Evolutionary conservation across 1,140 invertebrate species (phyloP).

Genomic region (Campodea augens): DNA sequence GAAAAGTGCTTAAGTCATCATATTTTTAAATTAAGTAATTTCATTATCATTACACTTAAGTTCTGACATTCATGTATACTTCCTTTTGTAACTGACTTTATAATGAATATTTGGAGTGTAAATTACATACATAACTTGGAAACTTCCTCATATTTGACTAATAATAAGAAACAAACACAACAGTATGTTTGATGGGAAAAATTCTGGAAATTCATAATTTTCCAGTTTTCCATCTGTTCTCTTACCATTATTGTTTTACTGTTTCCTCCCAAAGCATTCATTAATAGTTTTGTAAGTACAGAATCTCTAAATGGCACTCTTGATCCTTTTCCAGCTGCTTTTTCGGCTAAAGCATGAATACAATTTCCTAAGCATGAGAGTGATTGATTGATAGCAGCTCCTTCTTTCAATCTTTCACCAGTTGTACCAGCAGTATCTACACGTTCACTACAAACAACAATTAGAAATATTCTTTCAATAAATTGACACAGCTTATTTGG

Average conservation of each 20-base stretch:
- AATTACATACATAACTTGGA: too few species aligned
- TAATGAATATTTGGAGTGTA: too few species aligned
- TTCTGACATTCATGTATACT: too few species aligned
- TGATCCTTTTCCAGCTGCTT: slow-evolving; percentile 14
- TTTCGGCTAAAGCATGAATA: slow-evolving; percentile 33
- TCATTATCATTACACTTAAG: too few species aligned
- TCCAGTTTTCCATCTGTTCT: too few species aligned
- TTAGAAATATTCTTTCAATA: slow-evolving; percentile 2
- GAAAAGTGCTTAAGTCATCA: too few species aligned
- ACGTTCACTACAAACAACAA: slow-evolving; percentile 31
- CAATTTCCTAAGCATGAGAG: slow-evolving; percentile 39
- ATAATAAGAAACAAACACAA: too few species aligned
- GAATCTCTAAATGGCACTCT: slow-evolving; percentile 41
- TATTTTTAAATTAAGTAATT: too few species aligned
- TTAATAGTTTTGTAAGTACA: slow-evolving; percentile 37
- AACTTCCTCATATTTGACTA: too few species aligned
- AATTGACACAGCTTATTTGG: background rate
- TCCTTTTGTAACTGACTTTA: too few species aligned
- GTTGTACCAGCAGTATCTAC: slow-evolving; percentile 36
- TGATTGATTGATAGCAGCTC: slow-evolving; percentile 43
- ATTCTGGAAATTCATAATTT: too few species aligned
- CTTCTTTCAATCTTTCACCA: slow-evolving; percentile 40
- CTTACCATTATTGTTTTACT: slow-evolving; percentile 43
- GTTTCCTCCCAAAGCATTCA: slow-evolving; percentile 44
- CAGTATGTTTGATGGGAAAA: too few species aligned